Evolutionary conservation across 2,113 vertebrate species (phyloP).

Genomic region (Collichthys lucidus): DNA sequence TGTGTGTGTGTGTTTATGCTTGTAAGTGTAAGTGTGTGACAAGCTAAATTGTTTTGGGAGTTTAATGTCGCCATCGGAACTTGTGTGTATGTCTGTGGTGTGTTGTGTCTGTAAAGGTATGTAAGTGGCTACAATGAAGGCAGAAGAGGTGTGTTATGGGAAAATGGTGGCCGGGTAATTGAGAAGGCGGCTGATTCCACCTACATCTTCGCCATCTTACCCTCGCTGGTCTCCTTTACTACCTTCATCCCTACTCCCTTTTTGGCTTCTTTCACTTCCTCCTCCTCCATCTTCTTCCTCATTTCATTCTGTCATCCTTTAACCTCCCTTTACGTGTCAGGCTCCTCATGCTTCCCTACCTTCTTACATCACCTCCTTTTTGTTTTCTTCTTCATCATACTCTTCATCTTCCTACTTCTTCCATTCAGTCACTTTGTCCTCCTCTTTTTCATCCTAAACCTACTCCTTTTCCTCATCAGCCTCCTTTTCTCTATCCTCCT

Average conservation of each 20-base stretch:
- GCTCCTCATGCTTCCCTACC: too few species aligned
- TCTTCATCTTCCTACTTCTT: background rate
- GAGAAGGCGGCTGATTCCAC: slow-evolving; percentile 42
- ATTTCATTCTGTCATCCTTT: background rate
- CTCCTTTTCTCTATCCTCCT: background rate
- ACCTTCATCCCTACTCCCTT: background rate
- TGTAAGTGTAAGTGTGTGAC: slow-evolving; percentile 51
- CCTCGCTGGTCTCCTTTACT: background rate
- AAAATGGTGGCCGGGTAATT: slow-evolving; percentile 48
- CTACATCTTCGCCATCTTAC: background rate
- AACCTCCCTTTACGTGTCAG: background rate
- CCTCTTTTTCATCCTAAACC: background rate
- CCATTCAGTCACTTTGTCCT: too few species aligned
- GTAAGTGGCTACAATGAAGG: slow-evolving; percentile 38
- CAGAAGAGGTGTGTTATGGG: slow-evolving; percentile 39
- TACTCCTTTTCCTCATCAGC: background rate
- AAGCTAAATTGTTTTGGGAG: slow-evolving; percentile 63
- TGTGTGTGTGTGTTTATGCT: slow-evolving; percentile 51
- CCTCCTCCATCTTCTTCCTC: background rate
- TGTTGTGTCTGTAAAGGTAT: slow-evolving; percentile 14
- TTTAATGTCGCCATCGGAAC: slow-evolving; percentile 37
- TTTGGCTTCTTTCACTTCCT: background rate
- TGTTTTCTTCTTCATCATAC: background rate
- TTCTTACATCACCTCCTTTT: background rate
- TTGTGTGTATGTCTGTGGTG: slow-evolving; percentile 33